Percentiles rank a stretch among this genome's conserved stretches.
Conservation (phyloP, 2,113 vertebrate species). For the Antechinus flavipes region DNA sequence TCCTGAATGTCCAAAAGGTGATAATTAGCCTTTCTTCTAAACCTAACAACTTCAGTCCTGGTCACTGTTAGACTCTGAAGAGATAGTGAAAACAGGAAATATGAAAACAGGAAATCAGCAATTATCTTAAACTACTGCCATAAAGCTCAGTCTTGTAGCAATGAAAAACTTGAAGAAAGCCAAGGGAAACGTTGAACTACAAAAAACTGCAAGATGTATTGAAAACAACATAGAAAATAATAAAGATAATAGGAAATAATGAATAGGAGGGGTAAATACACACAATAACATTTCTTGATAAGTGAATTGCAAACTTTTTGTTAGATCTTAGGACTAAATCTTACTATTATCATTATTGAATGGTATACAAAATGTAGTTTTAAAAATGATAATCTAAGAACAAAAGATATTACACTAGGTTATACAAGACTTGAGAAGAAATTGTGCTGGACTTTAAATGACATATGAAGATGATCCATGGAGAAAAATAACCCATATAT, state of each 20-base stretch:
- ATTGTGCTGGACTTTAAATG: constrained; percentile 22
- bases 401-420: not conserved
- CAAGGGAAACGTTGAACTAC: not conserved
- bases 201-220: not conserved
- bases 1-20: too few relatives aligned
- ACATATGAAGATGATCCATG: constrained; percentile 29
- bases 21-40: not conserved
- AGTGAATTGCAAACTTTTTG: constrained; percentile 38
- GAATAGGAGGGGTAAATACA: constrained; percentile 4
- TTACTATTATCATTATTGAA: not conserved
- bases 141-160: not conserved
- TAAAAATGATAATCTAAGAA: constrained; percentile 54
- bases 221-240: not conserved
- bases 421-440: not conserved
- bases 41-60: not conserved
- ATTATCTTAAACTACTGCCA: not conserved
- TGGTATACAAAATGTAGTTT: not conserved
- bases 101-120: not conserved
- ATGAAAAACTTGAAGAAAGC: not conserved
- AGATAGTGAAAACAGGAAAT: not conserved
- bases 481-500: constrained; percentile 40
- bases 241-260: not conserved
- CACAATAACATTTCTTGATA: constrained; percentile 13
- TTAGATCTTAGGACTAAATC: constrained; percentile 11
- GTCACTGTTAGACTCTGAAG: not conserved